These are phyloP conservation scores for Mastomys natalensis DNA, from an alignment of 2,113 vertebrate genomes.

Conservation along the genomic window DNA sequence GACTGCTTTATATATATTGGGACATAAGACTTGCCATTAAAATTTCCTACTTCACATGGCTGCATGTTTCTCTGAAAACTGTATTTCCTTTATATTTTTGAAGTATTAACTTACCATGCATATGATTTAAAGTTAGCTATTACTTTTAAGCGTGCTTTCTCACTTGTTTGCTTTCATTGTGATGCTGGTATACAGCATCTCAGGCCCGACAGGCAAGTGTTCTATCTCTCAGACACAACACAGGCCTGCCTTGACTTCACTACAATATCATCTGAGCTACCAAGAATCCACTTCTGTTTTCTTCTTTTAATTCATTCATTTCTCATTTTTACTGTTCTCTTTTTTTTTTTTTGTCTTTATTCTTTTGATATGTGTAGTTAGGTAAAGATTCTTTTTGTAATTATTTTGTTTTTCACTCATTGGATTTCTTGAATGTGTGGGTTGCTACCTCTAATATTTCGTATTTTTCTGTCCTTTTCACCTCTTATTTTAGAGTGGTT, in stretches of 20 bases:
- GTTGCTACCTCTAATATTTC: background rate
- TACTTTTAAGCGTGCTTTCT: too few relatives aligned
- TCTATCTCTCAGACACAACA: background rate
- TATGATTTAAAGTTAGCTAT: background rate
- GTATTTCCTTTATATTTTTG: background rate
- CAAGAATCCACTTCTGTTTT: background rate
- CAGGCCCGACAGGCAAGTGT: background rate
- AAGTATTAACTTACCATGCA: background rate
- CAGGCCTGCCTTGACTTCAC: background rate
- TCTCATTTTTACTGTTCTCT: background rate
- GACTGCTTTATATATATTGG: background rate
- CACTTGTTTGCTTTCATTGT: background rate
- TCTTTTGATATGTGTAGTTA: background rate
- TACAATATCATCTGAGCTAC: background rate
- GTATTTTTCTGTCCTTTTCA: background rate
- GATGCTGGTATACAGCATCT: background rate
- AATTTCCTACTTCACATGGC: background rate
- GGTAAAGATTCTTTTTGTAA: background rate
- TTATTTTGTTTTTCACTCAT: background rate
- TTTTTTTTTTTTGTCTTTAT: background rate
- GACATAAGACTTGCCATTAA: background rate
- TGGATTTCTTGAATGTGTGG: background rate
- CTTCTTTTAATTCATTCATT: background rate
- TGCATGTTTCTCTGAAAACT: background rate
- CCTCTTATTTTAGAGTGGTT: background rate